Evolutionary conservation across 2,113 vertebrate genomes (phyloP), one percentile per base, ranked within the genome.

Genomic region (Conger conger): DNA sequence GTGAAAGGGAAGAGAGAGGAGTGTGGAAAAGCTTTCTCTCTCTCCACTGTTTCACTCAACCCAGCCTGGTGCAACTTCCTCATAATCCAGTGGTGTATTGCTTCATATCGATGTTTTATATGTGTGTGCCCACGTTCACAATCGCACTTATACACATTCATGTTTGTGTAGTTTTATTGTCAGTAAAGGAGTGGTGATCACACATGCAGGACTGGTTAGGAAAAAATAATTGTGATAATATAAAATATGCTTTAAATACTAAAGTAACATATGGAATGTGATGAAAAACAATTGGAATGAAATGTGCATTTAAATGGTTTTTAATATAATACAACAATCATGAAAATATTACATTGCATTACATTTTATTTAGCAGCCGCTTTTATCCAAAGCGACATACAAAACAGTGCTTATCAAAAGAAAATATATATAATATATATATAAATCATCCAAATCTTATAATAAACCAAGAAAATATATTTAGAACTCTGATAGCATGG

Each of bases 401-500:
- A n/a, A n/a, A n/a, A n/a, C n/a, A n/a, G n/a, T n/a, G n/a, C n/a
- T n/a, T n/a, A n/a, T n/a, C n/a, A n/a, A n/a, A n/a, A n/a, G n/a
- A n/a, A n/a, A n/a, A n/a, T n/a, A n/a, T n/a, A n/a, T n/a, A n/a
- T n/a, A n/a, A n/a, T n/a, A n/a, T n/a, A n/a, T n/a, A n/a, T n/a
- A n/a, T n/a, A n/a, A n/a, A n/a, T n/a, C n/a, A n/a, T n/a, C n/a
- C n/a, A n/a, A n/a, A n/a, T 57, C 77, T 50, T 81, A n/a, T n/a
- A n/a, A 50, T 30, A 81, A 85, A 77, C 30, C 53, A 38, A 85
- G 36, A 63, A 36, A 83, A 45, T 80, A 20, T 82, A 23, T 27
- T 53, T 53, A 57, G 18, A 57, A 60, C 20, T 60, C 79, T 86
- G 30, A 82, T 76, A 84, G 84, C 27, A 86, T 76, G 86, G 79